These are phyloP conservation scores for Crambe crambe DNA, from an alignment of 37 sponge, comb jelly and placozoan species.

Conservation along the genomic window DNA sequence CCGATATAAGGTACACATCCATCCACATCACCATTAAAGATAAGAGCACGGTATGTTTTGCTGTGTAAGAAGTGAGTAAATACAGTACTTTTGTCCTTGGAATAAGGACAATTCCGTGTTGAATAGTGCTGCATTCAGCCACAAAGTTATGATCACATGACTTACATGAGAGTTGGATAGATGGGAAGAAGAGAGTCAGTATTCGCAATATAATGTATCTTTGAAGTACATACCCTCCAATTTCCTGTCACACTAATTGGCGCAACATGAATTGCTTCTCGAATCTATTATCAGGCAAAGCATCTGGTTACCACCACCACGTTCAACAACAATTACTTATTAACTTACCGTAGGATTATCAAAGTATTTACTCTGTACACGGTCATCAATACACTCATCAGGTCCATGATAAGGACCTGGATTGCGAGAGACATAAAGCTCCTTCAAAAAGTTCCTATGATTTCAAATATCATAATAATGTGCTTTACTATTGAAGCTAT, in stretches of 20 bases:
- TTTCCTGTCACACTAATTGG: slow-evolving; percentile 43
- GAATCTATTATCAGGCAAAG: slow-evolving; percentile 35
- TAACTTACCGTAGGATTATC: slow-evolving; percentile 46
- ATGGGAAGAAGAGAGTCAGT: slow-evolving; percentile 57
- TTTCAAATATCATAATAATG: no score
- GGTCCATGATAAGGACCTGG: slow-evolving; percentile 18
- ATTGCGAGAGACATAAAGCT: slow-evolving; percentile 1
- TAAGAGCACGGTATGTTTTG: slow-evolving; percentile 67
- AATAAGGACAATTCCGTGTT: no score
- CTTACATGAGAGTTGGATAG: slow-evolving; percentile 80
- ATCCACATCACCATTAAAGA: slow-evolving; percentile 86
- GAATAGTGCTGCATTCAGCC: no score
- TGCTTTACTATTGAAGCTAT: background rate
- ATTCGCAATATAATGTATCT: slow-evolving; percentile 41
- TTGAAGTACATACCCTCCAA: slow-evolving; percentile 59
- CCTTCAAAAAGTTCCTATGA: slow-evolving; percentile 46
- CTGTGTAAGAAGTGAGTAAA: slow-evolving; percentile 3
- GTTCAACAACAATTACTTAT: background rate
- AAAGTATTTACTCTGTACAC: slow-evolving; percentile 47
- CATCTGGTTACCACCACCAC: background rate
- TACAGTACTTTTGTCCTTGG: no score
- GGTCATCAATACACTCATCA: slow-evolving; percentile 64
- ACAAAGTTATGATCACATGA: background rate
- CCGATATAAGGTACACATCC: slow-evolving; percentile 83
- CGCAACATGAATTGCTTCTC: slow-evolving; percentile 65